Percentiles rank a stretch among this genome's conserved stretches.
phyloP scores from a whole-genome alignment of 2,888 invertebrate genomes.

The Orthosia cruda region DNA sequence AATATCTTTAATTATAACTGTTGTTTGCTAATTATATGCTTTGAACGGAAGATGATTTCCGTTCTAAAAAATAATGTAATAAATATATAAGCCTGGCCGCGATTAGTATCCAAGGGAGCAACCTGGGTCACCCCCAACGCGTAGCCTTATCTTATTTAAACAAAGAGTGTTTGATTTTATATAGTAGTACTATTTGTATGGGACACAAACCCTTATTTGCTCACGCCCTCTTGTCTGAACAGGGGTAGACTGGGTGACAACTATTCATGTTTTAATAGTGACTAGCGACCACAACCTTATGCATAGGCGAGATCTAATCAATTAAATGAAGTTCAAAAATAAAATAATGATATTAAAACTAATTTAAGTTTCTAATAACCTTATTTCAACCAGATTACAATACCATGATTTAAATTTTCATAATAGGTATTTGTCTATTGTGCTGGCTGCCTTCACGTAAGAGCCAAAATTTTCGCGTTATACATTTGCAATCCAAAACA shows the following conservation, averaged over 20 bases:
- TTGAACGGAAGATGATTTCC: not conserved
- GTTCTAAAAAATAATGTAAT: not conserved
- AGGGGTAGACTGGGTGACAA: not conserved
- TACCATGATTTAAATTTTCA: too few species aligned
- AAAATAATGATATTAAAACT: too few species aligned
- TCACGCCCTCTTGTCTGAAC: not conserved
- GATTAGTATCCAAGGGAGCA: constrained; percentile 22
- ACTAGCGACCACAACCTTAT: too few species aligned
- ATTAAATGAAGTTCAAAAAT: not conserved
- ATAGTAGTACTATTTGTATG: constrained; percentile 29
- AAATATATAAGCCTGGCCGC: not conserved
- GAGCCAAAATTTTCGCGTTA: too few species aligned
- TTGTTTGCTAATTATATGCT: not conserved
- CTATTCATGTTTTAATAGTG: not conserved
- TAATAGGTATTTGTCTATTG: too few species aligned
- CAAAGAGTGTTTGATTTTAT: constrained; percentile 28
- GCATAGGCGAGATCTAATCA: too few species aligned
- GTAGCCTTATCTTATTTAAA: constrained; percentile 36
- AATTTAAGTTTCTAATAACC: too few species aligned
- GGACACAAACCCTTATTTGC: constrained; percentile 40
- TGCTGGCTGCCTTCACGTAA: too few species aligned
- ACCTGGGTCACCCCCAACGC: constrained; percentile 3
- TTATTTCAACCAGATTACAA: too few species aligned
- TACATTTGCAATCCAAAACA: not conserved
- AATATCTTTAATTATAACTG: not conserved